A percentile compares a stretch with the other conserved stretches of the same genome.
Evolutionary conservation across 2,888 invertebrate genomes (phyloP).

Genomic region (Anodontia alba): DNA sequence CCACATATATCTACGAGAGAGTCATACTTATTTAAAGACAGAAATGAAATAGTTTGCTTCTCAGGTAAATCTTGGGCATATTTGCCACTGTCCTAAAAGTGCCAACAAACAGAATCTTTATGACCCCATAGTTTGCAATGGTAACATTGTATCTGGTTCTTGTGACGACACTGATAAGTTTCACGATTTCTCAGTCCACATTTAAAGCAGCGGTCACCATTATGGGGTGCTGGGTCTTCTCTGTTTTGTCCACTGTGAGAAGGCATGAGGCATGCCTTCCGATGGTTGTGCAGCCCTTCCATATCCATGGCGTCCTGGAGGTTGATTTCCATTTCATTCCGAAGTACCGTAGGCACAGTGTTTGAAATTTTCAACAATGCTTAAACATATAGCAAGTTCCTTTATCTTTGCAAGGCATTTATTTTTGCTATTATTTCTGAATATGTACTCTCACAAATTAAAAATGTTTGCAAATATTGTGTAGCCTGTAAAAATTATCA

Average conservation of each 20-base stretch:
- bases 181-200: not conserved
- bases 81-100: not conserved
- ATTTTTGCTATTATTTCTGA: not conserved
- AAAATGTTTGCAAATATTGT: too few species aligned
- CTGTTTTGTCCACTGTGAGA: not conserved
- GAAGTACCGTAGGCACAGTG: not conserved
- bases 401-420: not conserved
- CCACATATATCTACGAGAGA: too few species aligned
- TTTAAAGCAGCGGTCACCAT: not conserved
- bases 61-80: too few species aligned
- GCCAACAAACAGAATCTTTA: not conserved
- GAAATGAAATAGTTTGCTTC: too few species aligned
- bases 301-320: not conserved
- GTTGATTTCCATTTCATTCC: too few species aligned
- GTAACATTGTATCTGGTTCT: too few species aligned
- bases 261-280: not conserved
- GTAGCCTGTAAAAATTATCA: too few species aligned
- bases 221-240: not conserved
- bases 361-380: not conserved
- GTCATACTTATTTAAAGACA: too few species aligned
- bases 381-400: not conserved
- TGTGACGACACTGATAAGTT: not conserved
- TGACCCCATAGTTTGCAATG: too few species aligned
- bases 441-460: too few species aligned
- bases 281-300: not conserved